Conservation (phyloP, 92 coral and sea anemone genomes). For the Anthopleura xanthogrammica region DNA sequence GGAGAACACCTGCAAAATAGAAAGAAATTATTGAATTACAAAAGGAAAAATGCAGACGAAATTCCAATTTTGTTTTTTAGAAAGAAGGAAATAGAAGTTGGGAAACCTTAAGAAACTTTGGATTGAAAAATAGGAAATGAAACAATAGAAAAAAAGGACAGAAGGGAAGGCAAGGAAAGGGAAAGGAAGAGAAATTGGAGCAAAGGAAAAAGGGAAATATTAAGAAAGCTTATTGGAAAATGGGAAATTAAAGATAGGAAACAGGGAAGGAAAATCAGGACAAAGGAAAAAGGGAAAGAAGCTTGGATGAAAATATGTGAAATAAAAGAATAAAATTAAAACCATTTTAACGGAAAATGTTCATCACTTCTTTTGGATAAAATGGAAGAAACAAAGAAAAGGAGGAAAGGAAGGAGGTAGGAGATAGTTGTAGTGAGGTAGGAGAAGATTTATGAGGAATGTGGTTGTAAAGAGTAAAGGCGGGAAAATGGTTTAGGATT, state of each 20-base stretch:
- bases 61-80: no score
- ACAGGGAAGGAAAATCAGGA: neutral
- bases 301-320: neutral
- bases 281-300: neutral
- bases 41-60: neutral
- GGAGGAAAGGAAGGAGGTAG: no score
- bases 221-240: neutral
- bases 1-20: slow-evolving; percentile 73
- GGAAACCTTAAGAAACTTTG: neutral
- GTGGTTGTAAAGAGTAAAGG: no score
- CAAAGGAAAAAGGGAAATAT: neutral
- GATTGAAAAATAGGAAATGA: neutral
- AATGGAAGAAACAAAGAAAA: no score
- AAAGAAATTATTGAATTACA: neutral
- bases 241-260: neutral
- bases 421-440: no score
- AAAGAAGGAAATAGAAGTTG: neutral
- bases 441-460: no score
- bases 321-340: neutral
- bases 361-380: no score
- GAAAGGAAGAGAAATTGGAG: no score
- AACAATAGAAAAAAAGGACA: neutral
- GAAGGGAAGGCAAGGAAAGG: neutral
- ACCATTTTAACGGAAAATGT: no score
- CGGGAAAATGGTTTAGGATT: no score